Evolutionary conservation across 2,113 vertebrate genomes (phyloP).

Genomic region (Cercopithecus mona): DNA sequence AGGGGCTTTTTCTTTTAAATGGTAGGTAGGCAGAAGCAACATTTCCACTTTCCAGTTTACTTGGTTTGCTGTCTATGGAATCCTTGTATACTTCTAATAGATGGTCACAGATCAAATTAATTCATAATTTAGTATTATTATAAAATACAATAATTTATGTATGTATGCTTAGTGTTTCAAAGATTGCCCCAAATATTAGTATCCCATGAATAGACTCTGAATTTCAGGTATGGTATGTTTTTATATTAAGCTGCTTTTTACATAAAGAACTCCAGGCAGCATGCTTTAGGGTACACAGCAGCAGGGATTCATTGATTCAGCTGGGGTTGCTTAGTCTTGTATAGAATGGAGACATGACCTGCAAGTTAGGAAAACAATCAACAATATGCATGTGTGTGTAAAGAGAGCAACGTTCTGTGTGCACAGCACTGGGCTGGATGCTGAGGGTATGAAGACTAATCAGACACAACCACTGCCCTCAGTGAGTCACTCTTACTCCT

Average conservation of each 20-base stretch:
- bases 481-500: no score
- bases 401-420: not conserved
- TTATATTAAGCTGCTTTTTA: not conserved
- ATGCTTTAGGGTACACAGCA: not conserved
- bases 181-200: not conserved
- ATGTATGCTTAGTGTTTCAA: not conserved
- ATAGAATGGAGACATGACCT: not conserved
- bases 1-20: not conserved
- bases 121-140: not conserved
- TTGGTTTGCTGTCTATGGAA: not conserved
- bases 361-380: not conserved
- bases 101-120: not conserved
- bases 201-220: not conserved
- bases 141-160: not conserved
- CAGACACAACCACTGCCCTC: not conserved
- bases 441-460: not conserved
- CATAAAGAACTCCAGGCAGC: not conserved
- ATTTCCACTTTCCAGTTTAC: not conserved
- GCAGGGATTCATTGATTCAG: not conserved
- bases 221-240: not conserved
- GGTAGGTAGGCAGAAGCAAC: not conserved
- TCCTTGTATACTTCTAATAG: not conserved
- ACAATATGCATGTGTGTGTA: not conserved
- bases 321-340: not conserved
- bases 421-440: not conserved